Percentiles rank a stretch among this genome's conserved stretches.
Conservation (phyloP, 1,140 invertebrate genomes). For the Hyposmocoma kahamanoa region DNA sequence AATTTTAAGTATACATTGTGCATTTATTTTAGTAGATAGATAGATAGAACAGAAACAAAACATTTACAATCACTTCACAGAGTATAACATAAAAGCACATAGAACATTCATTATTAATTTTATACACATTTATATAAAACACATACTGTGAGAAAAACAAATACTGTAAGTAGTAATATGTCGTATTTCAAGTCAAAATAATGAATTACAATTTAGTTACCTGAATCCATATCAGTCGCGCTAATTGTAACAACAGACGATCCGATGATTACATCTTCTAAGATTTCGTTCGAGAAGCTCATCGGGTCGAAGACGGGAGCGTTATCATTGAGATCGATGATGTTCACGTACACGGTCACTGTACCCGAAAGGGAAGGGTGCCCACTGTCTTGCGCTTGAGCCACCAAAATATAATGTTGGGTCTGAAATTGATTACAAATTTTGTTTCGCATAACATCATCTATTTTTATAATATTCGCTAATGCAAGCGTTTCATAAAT, state of each 20-base stretch:
- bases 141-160: no score
- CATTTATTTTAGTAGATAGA: no score
- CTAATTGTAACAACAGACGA: constrained; percentile 87
- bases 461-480: neutral
- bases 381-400: constrained; percentile 93
- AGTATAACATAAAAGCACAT: no score
- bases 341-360: constrained; percentile 94
- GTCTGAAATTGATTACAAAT: constrained; percentile 77
- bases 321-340: constrained; percentile 96
- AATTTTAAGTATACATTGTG: no score
- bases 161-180: no score
- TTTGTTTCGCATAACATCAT: neutral
- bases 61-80: no score
- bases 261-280: constrained; percentile 89
- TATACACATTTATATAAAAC: no score
- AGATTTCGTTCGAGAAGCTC: constrained; percentile 89
- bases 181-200: no score
- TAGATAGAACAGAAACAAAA: no score
- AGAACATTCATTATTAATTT: no score
- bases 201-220: constrained; percentile 75
- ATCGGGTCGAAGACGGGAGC: constrained; percentile 93
- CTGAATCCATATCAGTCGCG: constrained; percentile 93
- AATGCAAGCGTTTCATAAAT: constrained; percentile 4
- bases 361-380: constrained; percentile 91
- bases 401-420: constrained; percentile 94